Base-by-base conservation (phyloP, 2,113 vertebrate species). In the Petroica traversi region DNA sequence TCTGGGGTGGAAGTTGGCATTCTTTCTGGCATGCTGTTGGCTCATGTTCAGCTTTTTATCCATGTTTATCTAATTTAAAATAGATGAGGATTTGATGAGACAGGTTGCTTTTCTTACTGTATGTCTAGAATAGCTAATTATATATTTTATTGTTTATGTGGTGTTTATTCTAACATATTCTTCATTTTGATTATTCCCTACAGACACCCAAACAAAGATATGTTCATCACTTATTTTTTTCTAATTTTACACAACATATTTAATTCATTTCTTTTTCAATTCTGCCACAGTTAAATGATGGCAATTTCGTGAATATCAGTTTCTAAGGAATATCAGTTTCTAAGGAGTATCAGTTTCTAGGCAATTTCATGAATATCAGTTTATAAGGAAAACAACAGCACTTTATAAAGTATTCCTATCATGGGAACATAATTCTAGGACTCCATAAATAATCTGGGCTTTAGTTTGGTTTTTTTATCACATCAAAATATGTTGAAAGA, bases 41-140 rank as follows among this genome's bases (percentile, higher is more conserved):
- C 9, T 57, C 26, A 41, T 7, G 9, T 41, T 29, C 41, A 33
- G 4, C 5, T 4, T 72, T 72, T 64, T 31, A 36, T 48, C 25
- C 40, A 12, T 12, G 54, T 95, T 95, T 93, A 61, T 92, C 58
- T 95, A 14, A 67, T 84, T 96, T 83, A 41, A 78, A 92, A 77
- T 48, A 92, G 33, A 89, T 87, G 17, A 92, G 18, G 6, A 29
- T 76, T 63, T 96, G 36, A 40, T 34, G 33, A 88, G 31, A 31
- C 13, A 89, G 3, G 40, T 91, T 84, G 9, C 8, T 52, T 87
- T 92, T 89, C 51, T 52, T 87, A 81, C 11, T 71, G 26, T 88
- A 52, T 85, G n/a, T 66, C 13, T 68, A 57, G 17, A 57, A 64
- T 38, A 85, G 33, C 9, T 91, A 94, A 95, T 94, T 69, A 84